These are phyloP conservation scores for Drosophila mayri DNA, from an alignment of 1,140 invertebrate genomes.

Conservation along the genomic window DNA sequence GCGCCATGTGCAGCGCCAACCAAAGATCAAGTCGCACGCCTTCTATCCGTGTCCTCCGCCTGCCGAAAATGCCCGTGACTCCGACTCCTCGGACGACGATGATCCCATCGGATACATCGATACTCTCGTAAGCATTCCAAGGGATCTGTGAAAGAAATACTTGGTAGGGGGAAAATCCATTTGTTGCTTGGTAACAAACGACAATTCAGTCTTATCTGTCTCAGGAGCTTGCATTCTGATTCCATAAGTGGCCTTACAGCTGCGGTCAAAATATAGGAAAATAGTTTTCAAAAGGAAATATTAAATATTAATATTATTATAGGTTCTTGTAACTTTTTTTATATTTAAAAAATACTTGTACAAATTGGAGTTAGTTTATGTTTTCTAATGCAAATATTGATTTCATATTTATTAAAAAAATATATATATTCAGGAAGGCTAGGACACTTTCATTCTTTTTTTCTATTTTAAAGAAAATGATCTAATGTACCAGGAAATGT, in stretches of 20 bases:
- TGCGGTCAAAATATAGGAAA: not conserved
- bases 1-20: slow-evolving; percentile 85
- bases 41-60: slow-evolving; percentile 89
- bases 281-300: not conserved
- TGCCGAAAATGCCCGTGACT: slow-evolving; percentile 86
- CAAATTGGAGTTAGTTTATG: not conserved
- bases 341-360: not conserved
- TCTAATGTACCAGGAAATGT: not conserved
- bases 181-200: slow-evolving; percentile 2
- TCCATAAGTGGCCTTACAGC: not conserved
- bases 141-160: not conserved
- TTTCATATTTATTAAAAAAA: no score
- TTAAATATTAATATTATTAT: not conserved
- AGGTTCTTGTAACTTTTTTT: not conserved
- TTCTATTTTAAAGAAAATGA: not conserved
- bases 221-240: slow-evolving; percentile 4
- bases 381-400: no score
- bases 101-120: slow-evolving; percentile 87
- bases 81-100: slow-evolving; percentile 83
- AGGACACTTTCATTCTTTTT: no score
- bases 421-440: not conserved
- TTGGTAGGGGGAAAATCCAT: not conserved
- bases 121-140: slow-evolving; percentile 86
- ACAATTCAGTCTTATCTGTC: slow-evolving; percentile 15
- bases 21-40: slow-evolving; percentile 86